These are phyloP conservation scores for Epizoanthus illoricatus DNA, from an alignment of 92 coral and sea anemone species.

Conservation along the genomic window DNA sequence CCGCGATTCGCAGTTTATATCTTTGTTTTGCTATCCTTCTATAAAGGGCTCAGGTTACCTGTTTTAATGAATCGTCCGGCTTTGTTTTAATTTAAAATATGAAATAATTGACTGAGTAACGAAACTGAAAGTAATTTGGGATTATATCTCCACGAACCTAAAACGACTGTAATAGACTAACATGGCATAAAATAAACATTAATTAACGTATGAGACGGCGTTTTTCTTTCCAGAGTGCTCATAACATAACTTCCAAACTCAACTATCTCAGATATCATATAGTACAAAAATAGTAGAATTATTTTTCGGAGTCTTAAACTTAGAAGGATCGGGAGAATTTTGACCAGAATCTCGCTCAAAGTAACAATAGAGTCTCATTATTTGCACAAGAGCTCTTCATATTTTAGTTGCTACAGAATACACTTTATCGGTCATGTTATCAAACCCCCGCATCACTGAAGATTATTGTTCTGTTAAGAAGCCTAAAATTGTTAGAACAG, in stretches of 20 bases:
- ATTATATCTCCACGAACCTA: not conserved
- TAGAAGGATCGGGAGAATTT: not conserved
- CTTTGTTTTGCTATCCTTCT: not conserved
- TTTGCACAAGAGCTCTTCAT: conserved; percentile 10
- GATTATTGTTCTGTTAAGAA: not conserved
- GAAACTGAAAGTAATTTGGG: conserved; percentile 4
- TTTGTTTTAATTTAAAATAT: not conserved
- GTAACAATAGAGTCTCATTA: not conserved
- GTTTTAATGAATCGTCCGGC: not conserved
- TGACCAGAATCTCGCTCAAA: not conserved
- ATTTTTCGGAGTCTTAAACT: not conserved
- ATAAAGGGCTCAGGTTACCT: too few species aligned
- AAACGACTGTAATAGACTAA: conserved; percentile 23
- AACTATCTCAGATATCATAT: not conserved
- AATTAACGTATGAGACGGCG: not conserved
- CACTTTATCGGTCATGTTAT: not conserved
- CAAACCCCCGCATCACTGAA: not conserved
- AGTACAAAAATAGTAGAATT: not conserved
- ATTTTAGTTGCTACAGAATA: not conserved
- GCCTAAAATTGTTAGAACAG: not conserved
- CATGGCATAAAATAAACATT: not conserved
- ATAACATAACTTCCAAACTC: not conserved
- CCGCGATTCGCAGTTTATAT: not conserved
- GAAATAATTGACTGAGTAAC: not conserved
- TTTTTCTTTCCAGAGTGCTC: not conserved